Evolutionary conservation across 2,797 vertebrate species (phyloP).

Genomic region (Sebastes iracundus): DNA sequence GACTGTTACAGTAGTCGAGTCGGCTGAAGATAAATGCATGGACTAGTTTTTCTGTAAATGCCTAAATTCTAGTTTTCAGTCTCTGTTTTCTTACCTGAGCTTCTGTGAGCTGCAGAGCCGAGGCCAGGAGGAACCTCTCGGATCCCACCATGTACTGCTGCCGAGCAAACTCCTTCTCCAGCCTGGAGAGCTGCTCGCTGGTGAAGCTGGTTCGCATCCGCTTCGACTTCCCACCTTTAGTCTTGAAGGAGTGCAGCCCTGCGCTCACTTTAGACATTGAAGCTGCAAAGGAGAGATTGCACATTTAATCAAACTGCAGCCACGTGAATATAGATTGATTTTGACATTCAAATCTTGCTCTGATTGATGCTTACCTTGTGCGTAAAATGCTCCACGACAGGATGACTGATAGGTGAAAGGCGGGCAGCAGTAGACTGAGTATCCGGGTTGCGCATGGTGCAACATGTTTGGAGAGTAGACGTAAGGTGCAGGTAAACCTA

Average conservation of each 20-base stretch:
- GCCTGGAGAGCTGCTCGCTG: conserved; percentile 86
- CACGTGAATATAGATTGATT: fast-evolving
- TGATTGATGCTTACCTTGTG: conserved; percentile 75
- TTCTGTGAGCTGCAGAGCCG: conserved; percentile 85
- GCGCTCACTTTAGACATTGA: conserved; percentile 69
- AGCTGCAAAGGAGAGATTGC: conserved; percentile 48
- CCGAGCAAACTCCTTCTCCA: conserved; percentile 88
- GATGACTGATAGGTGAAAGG: conserved; percentile 74
- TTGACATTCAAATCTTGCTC: neutral
- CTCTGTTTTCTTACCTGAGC: conserved; percentile 78
- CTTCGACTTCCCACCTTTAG: conserved; percentile 84
- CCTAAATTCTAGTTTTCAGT: fast-evolving
- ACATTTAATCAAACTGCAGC: neutral
- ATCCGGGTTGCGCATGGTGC: conserved; percentile 72
- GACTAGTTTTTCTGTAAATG: no score
- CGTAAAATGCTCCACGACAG: conserved; percentile 75
- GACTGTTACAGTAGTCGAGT: no score
- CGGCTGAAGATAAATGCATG: no score
- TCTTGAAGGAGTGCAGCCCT: conserved; percentile 72
- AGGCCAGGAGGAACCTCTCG: conserved; percentile 86
- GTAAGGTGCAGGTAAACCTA: conserved; percentile 64
- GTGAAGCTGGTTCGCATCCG: conserved; percentile 88
- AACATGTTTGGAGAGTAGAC: conserved; percentile 64
- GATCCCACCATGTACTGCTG: conserved; percentile 91
- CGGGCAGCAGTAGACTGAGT: conserved; percentile 80